Evolutionary conservation across 2,888 invertebrate genomes (phyloP), one percentile per base, ranked within the genome.

Genomic region (Tinea semifulvella): DNA sequence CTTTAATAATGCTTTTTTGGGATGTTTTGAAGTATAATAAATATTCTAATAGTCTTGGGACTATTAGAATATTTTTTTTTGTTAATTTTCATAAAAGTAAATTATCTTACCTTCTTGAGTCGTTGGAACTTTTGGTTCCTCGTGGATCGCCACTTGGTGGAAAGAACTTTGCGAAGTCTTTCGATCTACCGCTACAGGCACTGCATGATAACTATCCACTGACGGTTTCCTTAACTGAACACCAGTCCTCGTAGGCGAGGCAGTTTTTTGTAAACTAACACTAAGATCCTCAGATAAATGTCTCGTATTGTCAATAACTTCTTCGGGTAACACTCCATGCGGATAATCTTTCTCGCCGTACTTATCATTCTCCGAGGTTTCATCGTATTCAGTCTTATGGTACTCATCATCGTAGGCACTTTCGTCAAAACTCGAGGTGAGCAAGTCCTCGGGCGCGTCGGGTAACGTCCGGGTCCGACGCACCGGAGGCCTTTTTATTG

Each of bases 351-450:
- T 64, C 49, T 80, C 65, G 68, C 61, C 66, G 73, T 70, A 79
- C 54, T 22, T 42, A 20, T 46, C 42, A 17, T 46, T 68, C 50
- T 77, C 76, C 57, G 62, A 63, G 55, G 59, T 55, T 73, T 72
- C 72, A 67, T 79, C 76, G 56, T 67, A 68, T 63, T 77, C 79
- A 79, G 80, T 77, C 79, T 79, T 77, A 69, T 77, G 56, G 61
- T 76, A 77, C 67, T 80, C 79, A 55, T 79, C 76, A 53, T 80
- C 80, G 65, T 77, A 80, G 79, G 79, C 79, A 79, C 79, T 77
- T 76, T 79, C 79, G 58, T 79, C 76, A 56, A 70, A 76, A 65
- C 70, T 69, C 52, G 67, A 65, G 59, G 68, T 64, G 53, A 57
- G 50, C 59, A 71, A 63, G 49, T 79, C 79, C 49, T 79, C 79